phyloP scores from a whole-genome alignment of 2,888 invertebrate species.

The Archips crataeganus region DNA sequence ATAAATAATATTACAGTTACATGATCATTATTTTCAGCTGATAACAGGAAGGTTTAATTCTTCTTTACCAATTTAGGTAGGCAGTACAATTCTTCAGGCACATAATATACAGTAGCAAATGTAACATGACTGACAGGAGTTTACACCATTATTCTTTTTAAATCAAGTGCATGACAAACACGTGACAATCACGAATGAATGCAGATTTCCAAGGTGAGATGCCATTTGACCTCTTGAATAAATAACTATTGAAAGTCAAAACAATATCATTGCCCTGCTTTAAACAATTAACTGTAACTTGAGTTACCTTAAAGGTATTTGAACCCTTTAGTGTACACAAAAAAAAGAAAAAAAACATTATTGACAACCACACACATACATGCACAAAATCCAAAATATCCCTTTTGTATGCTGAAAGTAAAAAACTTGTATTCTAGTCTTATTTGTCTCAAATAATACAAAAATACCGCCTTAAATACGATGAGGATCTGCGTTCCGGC shows the following conservation, averaged over 20 bases:
- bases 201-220: constrained; percentile 56
- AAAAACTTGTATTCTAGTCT: no score
- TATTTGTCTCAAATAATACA: no score
- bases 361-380: no score
- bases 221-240: constrained; percentile 58
- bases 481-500: no score
- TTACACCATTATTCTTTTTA: no score
- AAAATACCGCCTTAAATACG: no score
- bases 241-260: constrained; percentile 55
- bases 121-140: no score
- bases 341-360: no score
- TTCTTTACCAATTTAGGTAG: background rate
- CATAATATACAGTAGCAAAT: background rate
- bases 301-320: constrained; percentile 32
- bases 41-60: background rate
- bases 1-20: background rate
- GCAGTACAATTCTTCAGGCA: background rate
- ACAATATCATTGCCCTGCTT: constrained; percentile 37
- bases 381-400: no score
- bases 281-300: constrained; percentile 36
- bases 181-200: constrained; percentile 45
- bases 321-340: no score
- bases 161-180: constrained; percentile 21
- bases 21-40: background rate
- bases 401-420: no score